Evolutionary conservation across 2,888 invertebrate genomes (phyloP), one percentile per base, ranked within the genome.

Genomic region (Emmelina monodactyla): DNA sequence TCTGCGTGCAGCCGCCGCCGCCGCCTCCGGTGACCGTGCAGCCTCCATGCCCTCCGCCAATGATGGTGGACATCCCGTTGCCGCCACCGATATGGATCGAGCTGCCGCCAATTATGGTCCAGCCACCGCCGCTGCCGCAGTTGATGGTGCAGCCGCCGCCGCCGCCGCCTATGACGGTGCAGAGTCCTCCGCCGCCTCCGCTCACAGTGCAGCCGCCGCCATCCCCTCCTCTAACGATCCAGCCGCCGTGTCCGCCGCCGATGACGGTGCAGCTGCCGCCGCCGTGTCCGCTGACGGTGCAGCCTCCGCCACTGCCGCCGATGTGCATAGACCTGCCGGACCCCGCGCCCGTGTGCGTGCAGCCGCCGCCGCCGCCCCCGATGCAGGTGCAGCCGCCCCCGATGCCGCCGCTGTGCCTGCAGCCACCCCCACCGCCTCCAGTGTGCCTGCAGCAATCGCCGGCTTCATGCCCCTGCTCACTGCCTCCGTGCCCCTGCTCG

Each of bases 121-220:
- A 76, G 40, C 73, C 72, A 1, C 75, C 75, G 1, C 58, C 73
- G 22, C 35, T 72, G 14, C 66, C 67, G 0, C 67, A 63, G 37
- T 50, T 76, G 36, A 52, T 63, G 59, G 56, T 76, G 13, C 73
- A 73, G 41, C 69, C 70, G 9, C 76, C 76, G 2, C 55, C 67
- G n/a, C 37, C 68, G 22, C 67, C 75, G 1, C 67, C 73, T 2
- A 54, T 78, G 50, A 60, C 68, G 1, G 67, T 78, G 9, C 72
- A 76, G 38, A 60, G 73, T 2, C 76, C 76, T 0, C 55, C 65
- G 2, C 47, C 55, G 6, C 62, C 68, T 1, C 70, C 78, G 1
- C 59, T 78, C 48, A 64, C 64, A 55, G 58, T 78, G n/a, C 71
- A 71, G 41, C 69, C 67, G 3, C 73, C 73, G 3, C 37, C 48